These are phyloP conservation scores for Andrena chrysosceles DNA, from an alignment of 2,888 invertebrate species.

Conservation along the genomic window DNA sequence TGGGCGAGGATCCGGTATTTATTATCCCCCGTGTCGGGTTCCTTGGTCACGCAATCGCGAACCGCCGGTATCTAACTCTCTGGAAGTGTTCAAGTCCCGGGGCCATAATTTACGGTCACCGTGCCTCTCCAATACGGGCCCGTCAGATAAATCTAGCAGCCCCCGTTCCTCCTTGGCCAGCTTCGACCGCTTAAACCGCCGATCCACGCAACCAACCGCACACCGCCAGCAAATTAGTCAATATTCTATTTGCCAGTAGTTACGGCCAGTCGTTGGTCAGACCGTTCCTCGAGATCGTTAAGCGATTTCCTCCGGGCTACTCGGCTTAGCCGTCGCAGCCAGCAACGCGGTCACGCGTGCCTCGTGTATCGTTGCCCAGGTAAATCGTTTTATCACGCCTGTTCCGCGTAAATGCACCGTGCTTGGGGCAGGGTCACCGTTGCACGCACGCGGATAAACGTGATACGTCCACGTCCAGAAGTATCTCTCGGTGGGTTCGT, in stretches of 20 bases:
- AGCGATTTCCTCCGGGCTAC: slow-evolving; percentile 20
- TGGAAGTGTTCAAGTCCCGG: slow-evolving; percentile 22
- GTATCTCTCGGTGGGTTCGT: not conserved
- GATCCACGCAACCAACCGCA: slow-evolving; percentile 43
- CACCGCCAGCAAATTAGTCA: slow-evolving; percentile 56
- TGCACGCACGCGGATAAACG: slow-evolving; percentile 15
- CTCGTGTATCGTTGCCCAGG: slow-evolving; percentile 3
- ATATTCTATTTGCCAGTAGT: slow-evolving; percentile 55
- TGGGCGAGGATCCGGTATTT: slow-evolving; percentile 65
- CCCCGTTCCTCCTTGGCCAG: slow-evolving; percentile 10
- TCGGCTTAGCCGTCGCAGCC: not conserved
- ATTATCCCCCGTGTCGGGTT: slow-evolving; percentile 61
- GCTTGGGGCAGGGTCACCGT: not conserved
- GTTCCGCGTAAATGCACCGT: not conserved
- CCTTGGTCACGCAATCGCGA: slow-evolving; percentile 73
- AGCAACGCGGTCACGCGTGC: slow-evolving; percentile 16
- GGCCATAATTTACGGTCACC: slow-evolving; percentile 61
- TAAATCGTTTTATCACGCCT: slow-evolving; percentile 33
- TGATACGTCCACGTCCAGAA: slow-evolving; percentile 18
- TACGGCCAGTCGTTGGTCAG: slow-evolving; percentile 21
- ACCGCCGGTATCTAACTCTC: slow-evolving; percentile 62
- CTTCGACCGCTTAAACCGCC: slow-evolving; percentile 4
- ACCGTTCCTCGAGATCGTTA: slow-evolving; percentile 31
- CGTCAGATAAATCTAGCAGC: slow-evolving; percentile 64
- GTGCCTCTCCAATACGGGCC: slow-evolving; percentile 28